A percentile compares a stretch with the other conserved stretches of the same genome.
phyloP scores from a whole-genome alignment of 2,888 invertebrate genomes.

The Stratiomys singularior region DNA sequence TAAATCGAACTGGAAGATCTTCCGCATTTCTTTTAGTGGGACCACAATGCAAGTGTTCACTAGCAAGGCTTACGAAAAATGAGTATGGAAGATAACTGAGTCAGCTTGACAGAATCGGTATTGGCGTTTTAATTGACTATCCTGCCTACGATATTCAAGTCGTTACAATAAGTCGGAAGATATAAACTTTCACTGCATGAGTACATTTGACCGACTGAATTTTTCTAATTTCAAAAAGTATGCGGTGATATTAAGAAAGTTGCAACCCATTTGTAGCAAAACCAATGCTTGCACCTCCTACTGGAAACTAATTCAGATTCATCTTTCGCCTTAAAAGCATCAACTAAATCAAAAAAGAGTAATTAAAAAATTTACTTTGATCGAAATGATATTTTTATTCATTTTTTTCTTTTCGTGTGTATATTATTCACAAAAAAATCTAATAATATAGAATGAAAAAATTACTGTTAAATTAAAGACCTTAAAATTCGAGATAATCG shows the following conservation, averaged over 20 bases:
- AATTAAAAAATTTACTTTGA: conserved; percentile 14
- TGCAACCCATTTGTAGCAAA: background rate
- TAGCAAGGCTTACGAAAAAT: too few relatives aligned
- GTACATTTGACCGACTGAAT: too few relatives aligned
- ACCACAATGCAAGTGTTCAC: too few relatives aligned
- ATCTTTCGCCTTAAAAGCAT: background rate
- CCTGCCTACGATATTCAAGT: too few relatives aligned
- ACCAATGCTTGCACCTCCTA: background rate
- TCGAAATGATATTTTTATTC: conserved; percentile 42
- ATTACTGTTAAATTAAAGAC: conserved; percentile 34
- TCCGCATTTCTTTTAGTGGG: too few relatives aligned
- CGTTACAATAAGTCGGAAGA: too few relatives aligned
- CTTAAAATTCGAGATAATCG: conserved; percentile 47
- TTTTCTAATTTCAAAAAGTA: too few relatives aligned
- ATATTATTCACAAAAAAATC: conserved; percentile 40
- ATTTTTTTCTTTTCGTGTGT: conserved; percentile 42
- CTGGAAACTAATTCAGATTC: background rate
- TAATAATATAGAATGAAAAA: conserved; percentile 42
- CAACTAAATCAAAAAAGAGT: background rate
- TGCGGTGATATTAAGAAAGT: background rate
- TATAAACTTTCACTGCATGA: too few relatives aligned
- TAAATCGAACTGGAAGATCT: too few relatives aligned
- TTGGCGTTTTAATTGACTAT: too few relatives aligned
- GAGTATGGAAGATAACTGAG: too few relatives aligned
- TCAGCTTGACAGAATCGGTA: too few relatives aligned